Conservation (phyloP, 1,140 invertebrate genomes). For the Notospermus geniculatus region DNA sequence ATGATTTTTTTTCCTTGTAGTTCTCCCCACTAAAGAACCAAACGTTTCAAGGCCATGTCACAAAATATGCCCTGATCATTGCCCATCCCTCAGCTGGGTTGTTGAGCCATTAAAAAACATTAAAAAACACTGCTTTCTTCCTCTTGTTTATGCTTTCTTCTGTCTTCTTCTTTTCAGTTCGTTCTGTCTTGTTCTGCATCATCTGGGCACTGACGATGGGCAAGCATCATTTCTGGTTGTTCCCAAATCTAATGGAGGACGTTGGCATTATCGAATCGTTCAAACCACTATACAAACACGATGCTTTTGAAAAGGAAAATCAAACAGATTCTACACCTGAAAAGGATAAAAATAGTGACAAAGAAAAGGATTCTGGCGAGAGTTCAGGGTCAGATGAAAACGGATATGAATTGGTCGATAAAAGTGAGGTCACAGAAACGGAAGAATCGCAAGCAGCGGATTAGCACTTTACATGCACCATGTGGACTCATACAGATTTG, state of each 20-base stretch:
- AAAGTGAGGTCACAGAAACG: conserved; percentile 26
- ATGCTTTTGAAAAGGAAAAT: conserved; percentile 28
- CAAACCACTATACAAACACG: conserved; percentile 84
- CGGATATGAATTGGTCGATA: conserved; percentile 1
- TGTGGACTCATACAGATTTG: too few relatives aligned
- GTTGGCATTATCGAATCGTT: conserved; percentile 98
- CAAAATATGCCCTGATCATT: too few relatives aligned
- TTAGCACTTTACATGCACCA: too few relatives aligned
- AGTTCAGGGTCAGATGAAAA: conserved; percentile 17
- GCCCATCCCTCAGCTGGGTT: too few relatives aligned
- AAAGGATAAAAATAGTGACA: conserved; percentile 67
- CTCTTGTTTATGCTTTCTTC: background rate
- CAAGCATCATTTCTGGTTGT: conserved; percentile 91
- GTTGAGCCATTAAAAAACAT: too few relatives aligned
- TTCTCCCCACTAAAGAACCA: too few relatives aligned
- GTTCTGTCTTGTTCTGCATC: conserved; percentile 86
- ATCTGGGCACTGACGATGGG: conserved; percentile 88
- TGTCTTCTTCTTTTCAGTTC: conserved; percentile 60
- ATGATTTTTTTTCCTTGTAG: too few relatives aligned
- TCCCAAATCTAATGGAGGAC: conserved; percentile 98
- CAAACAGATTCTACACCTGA: conserved; percentile 69
- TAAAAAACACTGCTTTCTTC: too few relatives aligned
- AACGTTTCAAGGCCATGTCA: too few relatives aligned
- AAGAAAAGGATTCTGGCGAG: conserved; percentile 42
- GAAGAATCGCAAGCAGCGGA: conserved; percentile 47